Evolutionary conservation across 2,113 vertebrate genomes (phyloP).

Genomic region (Aldabrachelys gigantea): DNA sequence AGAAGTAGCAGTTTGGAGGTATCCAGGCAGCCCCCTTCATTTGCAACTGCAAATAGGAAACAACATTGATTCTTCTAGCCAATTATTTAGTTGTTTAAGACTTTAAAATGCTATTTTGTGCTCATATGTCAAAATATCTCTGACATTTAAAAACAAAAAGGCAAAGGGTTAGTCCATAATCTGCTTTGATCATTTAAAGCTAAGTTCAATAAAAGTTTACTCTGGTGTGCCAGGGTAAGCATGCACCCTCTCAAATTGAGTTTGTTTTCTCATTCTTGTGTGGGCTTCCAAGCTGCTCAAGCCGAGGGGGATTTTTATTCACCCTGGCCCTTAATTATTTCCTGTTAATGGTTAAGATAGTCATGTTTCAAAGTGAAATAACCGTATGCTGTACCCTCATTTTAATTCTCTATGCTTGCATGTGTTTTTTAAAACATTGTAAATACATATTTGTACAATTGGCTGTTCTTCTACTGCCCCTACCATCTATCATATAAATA

Average conservation of each 20-base stretch:
- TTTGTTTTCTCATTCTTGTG: fast-evolving
- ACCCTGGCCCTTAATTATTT: neutral
- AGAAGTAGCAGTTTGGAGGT: neutral
- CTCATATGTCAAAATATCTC: neutral
- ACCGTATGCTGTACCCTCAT: fast-evolving
- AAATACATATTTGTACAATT: fast-evolving
- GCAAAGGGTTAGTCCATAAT: neutral
- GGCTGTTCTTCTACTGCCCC: neutral
- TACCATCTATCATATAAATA: fast-evolving
- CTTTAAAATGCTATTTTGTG: neutral
- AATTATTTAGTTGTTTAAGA: neutral
- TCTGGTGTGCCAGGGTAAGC: neutral
- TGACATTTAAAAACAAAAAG: neutral
- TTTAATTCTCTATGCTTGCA: neutral
- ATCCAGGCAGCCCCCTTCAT: neutral
- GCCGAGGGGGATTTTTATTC: fast-evolving
- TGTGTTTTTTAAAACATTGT: neutral
- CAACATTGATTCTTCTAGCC: neutral
- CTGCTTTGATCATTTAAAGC: neutral
- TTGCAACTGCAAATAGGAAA: neutral
- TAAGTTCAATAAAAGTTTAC: neutral
- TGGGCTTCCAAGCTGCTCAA: fast-evolving
- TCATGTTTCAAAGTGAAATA: fast-evolving
- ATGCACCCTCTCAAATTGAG: fast-evolving
- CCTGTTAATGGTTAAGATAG: fast-evolving